Evolutionary conservation across 2,113 vertebrate species (phyloP).

Genomic region (Alexandromys fortis): DNA sequence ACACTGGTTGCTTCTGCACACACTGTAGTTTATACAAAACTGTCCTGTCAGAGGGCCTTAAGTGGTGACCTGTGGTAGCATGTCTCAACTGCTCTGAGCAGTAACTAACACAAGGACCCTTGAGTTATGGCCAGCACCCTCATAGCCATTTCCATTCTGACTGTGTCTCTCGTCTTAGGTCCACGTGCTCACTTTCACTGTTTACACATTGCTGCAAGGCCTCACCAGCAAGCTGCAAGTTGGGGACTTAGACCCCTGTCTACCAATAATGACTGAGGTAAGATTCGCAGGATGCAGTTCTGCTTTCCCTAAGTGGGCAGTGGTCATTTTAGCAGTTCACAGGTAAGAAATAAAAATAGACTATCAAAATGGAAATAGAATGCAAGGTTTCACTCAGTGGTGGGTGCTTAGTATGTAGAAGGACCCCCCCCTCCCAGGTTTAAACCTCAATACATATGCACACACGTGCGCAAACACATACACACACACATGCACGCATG

Average conservation of each 20-base stretch:
- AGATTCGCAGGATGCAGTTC: slow-evolving; percentile 43
- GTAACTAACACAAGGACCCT: not conserved
- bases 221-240: slow-evolving; percentile 88
- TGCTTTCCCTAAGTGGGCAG: not conserved
- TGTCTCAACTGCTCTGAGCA: not conserved
- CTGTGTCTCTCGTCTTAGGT: slow-evolving; percentile 85
- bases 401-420: not conserved
- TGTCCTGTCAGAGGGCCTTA: not conserved
- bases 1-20: not conserved
- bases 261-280: slow-evolving; percentile 93
- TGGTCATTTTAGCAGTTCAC: not conserved
- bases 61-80: not conserved
- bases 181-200: slow-evolving; percentile 96
- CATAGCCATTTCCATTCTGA: not conserved
- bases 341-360: slow-evolving; percentile 19
- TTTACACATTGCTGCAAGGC: slow-evolving; percentile 91
- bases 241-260: slow-evolving; percentile 93
- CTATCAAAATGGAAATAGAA: slow-evolving; percentile 2
- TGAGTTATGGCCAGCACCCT: not conserved
- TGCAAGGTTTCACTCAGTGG: not conserved
- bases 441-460: not conserved
- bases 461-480: not conserved
- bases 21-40: not conserved
- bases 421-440: not conserved
- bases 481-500: too few species aligned